Conservation (phyloP, 2,797 vertebrate species). For the Sebastes taczanowskii region DNA sequence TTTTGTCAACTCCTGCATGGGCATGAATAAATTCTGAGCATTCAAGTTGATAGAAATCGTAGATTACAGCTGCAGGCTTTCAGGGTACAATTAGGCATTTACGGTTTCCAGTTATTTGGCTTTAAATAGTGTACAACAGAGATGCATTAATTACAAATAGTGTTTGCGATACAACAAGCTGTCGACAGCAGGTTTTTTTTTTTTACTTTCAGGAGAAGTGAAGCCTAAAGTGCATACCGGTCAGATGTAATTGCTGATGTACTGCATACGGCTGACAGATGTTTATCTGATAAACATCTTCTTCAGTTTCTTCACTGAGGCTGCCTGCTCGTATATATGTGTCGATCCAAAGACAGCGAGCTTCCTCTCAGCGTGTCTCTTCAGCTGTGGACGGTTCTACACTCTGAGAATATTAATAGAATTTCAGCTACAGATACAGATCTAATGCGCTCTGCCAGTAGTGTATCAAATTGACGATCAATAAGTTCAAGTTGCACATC, state of each 20-base stretch:
- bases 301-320: not conserved
- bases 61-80: not conserved
- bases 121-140: not conserved
- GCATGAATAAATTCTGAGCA: not conserved
- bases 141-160: not conserved
- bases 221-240: not conserved
- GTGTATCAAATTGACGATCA: conserved; percentile 61
- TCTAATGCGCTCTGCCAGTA: conserved; percentile 33
- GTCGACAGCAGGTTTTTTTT: not conserved
- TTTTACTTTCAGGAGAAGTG: not conserved
- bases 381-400: conserved; percentile 17
- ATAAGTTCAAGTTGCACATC: conserved; percentile 59
- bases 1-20: conserved; percentile 1
- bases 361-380: conserved; percentile 24
- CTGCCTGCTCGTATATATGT: conserved; percentile 8
- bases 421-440: conserved; percentile 30
- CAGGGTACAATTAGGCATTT: not conserved
- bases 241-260: conserved; percentile 27
- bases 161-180: not conserved
- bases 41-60: not conserved
- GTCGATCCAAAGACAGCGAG: conserved; percentile 8
- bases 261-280: conserved; percentile 9
- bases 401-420: conserved; percentile 60
- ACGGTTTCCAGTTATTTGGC: not conserved
- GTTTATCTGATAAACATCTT: conserved; percentile 33